Evolutionary conservation across 2,113 vertebrate genomes (phyloP), one percentile per base, ranked within the genome.

Genomic region (Osmerus mordax): DNA sequence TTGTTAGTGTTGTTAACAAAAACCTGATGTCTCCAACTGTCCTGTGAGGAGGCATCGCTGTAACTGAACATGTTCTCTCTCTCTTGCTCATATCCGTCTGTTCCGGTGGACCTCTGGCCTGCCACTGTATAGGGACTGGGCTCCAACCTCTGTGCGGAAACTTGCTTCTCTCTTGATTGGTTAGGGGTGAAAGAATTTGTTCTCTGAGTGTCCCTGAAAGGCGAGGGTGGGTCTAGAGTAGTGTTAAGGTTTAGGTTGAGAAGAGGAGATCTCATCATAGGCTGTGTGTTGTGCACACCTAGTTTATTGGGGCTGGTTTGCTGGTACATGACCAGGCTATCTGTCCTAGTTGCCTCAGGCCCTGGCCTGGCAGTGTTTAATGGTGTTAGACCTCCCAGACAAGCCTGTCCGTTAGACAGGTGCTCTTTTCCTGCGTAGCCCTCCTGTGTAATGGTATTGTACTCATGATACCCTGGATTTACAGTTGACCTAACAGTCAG

Each of bases 321-420:
- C 64, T 67, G 67, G 63, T 77, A 67, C 54, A 19, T 7, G 56
- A 76, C 66, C 67, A 54, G 21, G 65, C 60, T 56, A 61, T 72
- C 76, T 60, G 56, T 62, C 52, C 70, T 70, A 65, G 78, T 14
- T 41, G 2, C 71, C 15, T 13, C 74, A 51, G 73, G 19, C 15
- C 70, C 61, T 62, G 82, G 68, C 62, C 75, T 83, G 73, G 65
- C 69, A 32, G 79, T 74, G 82, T 65, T 68, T 81, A 80, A 85
- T 69, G 77, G 79, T 68, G 65, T 64, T 70, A 85, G 52, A 60
- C 77, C 72, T 79, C 81, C 80, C 76, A 80, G 55, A 9, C 70
- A 79, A 81, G 77, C 77, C 67, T 86, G 83, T 79, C 84, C 80
- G 75, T 90, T 89, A 80, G 78, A 63, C 71, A 85, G 69, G 56